Base-by-base conservation (phyloP, 2,797 vertebrate genomes). In the Enteromius thamalakanensis region DNA sequence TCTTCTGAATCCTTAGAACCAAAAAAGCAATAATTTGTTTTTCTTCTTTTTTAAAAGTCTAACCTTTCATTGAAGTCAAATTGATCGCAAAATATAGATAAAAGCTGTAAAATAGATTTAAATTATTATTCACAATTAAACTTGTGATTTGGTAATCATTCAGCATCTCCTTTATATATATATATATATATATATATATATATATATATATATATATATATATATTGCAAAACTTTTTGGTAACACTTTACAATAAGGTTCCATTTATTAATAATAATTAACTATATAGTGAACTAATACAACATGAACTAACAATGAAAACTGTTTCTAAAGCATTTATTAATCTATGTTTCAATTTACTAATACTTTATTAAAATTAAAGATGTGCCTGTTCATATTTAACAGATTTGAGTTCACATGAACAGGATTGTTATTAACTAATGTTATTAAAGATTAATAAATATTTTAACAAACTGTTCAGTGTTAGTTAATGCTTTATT, bases 11-110 rank as follows among this genome's bases (percentile, higher is more conserved):
- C 15, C 14, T 62, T 62, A 4, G 21, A 37, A 42, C 14, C 32
- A 37, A 49, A 72, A 62, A 47, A 77, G 75, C 75, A 77, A 62
- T 77, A 47, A 64, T 32, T 32, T 21, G 11, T 40, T 67, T 67
- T 10, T 37, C 9, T 37, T 67, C 17, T 62, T 29, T 6, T 14
- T 34, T 5, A n/a, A 37, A 40, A 8, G 21, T 42, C 74, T 76
- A 76, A 76, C 53, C 74, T 60, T 76, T 76, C 74, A 76, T 23
- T 76, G 34, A 75, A 55, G 71, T 55, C 8, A 53, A 34, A 34
- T n/a, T 34, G 8, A 23, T 47, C 0, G 3, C n/a, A 14, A 69
- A 42, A 69, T 45, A 11, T 9, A 32, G 62, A 64, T 45, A 45
- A 69, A 26, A 1, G 42, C n/a, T 26, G 1, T 15, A 12, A 12